A percentile compares a stretch with the other conserved stretches of the same genome.
phyloP scores from a whole-genome alignment of 2,797 vertebrate genomes.

The Gadopsis marmoratus region DNA sequence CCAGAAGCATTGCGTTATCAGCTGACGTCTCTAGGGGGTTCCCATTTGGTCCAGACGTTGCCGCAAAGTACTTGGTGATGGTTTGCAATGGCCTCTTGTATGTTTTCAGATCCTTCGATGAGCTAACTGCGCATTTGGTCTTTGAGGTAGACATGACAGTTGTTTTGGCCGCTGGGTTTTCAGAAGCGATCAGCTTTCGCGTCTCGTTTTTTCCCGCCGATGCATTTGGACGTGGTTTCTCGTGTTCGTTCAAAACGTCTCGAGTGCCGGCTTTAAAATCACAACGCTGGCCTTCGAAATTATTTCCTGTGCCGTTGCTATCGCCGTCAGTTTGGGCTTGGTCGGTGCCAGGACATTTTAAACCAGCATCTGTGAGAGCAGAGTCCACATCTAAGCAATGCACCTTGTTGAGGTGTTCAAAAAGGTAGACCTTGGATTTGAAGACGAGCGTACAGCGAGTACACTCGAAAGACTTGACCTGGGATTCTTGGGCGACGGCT shows the following conservation, averaged over 20 bases:
- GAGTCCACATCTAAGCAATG: slow-evolving; percentile 81
- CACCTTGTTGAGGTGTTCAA: slow-evolving; percentile 89
- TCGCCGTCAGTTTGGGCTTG: slow-evolving; percentile 78
- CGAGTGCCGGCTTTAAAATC: slow-evolving; percentile 86
- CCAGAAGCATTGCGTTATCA: slow-evolving; percentile 77
- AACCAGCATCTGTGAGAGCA: slow-evolving; percentile 78
- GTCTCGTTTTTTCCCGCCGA: slow-evolving; percentile 64
- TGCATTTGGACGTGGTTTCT: slow-evolving; percentile 84
- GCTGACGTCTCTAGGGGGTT: slow-evolving; percentile 81
- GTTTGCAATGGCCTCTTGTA: slow-evolving; percentile 83
- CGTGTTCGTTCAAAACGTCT: slow-evolving; percentile 85
- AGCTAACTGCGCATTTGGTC: slow-evolving; percentile 71
- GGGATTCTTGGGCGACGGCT: slow-evolving; percentile 78
- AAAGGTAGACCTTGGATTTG: slow-evolving; percentile 90
- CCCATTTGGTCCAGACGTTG: slow-evolving; percentile 76
- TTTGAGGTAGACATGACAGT: slow-evolving; percentile 78
- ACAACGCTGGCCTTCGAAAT: slow-evolving; percentile 87
- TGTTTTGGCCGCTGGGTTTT: slow-evolving; percentile 83
- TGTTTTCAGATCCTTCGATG: slow-evolving; percentile 83
- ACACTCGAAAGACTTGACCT: slow-evolving; percentile 87
- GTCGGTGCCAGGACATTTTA: slow-evolving; percentile 68
- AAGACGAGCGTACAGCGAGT: slow-evolving; percentile 90
- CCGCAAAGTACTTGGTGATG: slow-evolving; percentile 80
- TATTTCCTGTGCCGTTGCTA: slow-evolving; percentile 82
- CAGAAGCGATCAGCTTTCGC: slow-evolving; percentile 77